A percentile compares a stretch with the other conserved stretches of the same genome.
Conservation (phyloP, 2,113 vertebrate species). For the Heloderma charlesbogerti region DNA sequence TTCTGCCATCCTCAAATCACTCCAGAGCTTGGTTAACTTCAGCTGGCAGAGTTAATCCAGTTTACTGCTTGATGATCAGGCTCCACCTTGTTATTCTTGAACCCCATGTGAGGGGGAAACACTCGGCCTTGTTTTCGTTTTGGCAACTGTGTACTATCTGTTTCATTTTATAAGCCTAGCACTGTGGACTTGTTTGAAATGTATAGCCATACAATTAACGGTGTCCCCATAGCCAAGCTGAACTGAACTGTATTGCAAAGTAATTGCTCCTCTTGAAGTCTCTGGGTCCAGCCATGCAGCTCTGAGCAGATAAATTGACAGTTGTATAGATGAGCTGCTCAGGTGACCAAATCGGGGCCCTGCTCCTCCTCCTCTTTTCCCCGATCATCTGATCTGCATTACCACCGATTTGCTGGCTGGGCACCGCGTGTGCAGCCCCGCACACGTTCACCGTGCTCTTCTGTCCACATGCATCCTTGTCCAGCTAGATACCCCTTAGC, state of each 20-base stretch:
- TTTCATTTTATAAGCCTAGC: background rate
- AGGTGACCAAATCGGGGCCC: background rate
- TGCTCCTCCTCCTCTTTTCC: no score
- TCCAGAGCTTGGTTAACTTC: background rate
- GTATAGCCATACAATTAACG: background rate
- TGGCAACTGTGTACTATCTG: background rate
- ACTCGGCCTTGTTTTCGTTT: background rate
- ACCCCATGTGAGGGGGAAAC: background rate
- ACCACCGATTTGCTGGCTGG: background rate
- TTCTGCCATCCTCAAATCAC: background rate
- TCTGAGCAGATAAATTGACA: background rate
- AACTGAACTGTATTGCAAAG: background rate
- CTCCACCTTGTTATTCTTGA: background rate
- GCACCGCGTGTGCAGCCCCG: no score
- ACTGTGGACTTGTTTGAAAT: background rate
- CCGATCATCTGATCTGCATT: background rate
- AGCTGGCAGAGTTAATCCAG: background rate
- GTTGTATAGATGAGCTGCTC: background rate
- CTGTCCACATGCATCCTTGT: background rate
- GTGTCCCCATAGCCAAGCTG: background rate
- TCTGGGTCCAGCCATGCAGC: background rate
- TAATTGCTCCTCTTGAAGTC: background rate
- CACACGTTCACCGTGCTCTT: background rate
- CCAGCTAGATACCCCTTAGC: background rate
- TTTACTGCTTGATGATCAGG: conserved; percentile 31